phyloP scores from a whole-genome alignment of 1,140 invertebrate species.

The Phocides pigmalion region DNA sequence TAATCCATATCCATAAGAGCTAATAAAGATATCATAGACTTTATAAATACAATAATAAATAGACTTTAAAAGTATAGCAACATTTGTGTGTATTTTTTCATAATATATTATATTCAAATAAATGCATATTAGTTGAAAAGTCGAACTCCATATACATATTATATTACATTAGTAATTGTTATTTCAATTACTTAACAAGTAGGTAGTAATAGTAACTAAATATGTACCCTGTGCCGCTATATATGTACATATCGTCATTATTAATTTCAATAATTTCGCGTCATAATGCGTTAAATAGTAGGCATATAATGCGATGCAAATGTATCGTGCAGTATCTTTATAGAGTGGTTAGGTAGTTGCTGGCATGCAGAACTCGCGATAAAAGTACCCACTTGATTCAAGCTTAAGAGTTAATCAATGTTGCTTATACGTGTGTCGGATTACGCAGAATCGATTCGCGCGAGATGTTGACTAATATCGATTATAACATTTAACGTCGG shows the following conservation, averaged over 20 bases:
- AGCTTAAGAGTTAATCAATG: slow-evolving; percentile 56
- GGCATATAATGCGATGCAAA: slow-evolving; percentile 62
- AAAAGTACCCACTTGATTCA: slow-evolving; percentile 47
- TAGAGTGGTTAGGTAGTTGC: slow-evolving; percentile 41
- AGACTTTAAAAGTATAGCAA: no score
- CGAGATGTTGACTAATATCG: slow-evolving; percentile 62
- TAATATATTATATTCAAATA: no score
- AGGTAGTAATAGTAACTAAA: neutral
- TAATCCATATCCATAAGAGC: no score
- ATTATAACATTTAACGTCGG: slow-evolving; percentile 63
- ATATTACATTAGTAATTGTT: no score
- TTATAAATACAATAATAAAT: no score
- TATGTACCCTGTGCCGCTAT: neutral
- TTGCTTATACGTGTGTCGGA: slow-evolving; percentile 49
- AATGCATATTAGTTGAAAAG: no score
- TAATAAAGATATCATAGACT: no score
- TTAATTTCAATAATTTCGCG: slow-evolving; percentile 54
- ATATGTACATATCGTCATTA: slow-evolving; percentile 45
- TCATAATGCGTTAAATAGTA: slow-evolving; percentile 53
- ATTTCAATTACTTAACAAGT: no score
- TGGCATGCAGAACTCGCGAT: slow-evolving; percentile 42
- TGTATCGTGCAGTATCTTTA: slow-evolving; percentile 47
- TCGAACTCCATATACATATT: no score
- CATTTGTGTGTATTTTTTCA: no score
- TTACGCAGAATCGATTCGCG: slow-evolving; percentile 60